Evolutionary conservation across 1,140 invertebrate species (phyloP), one percentile per base, ranked within the genome.

Genomic region (Chrysomallon squamiferum): DNA sequence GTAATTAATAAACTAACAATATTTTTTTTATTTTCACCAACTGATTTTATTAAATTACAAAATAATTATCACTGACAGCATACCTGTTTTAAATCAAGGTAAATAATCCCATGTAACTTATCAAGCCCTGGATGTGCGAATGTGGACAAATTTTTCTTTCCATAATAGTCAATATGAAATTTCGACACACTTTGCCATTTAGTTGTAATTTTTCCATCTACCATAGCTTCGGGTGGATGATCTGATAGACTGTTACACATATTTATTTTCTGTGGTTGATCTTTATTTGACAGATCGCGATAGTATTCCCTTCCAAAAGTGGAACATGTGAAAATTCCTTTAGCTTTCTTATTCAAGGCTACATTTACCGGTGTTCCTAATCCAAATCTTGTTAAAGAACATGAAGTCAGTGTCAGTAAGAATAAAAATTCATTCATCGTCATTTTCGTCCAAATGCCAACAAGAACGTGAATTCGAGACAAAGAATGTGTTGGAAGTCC

Each of bases 41-140:
- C n/a, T n/a, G n/a, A n/a, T n/a, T n/a, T n/a, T n/a, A n/a, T n/a
- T n/a, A n/a, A n/a, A n/a, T n/a, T n/a, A n/a, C n/a, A n/a, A n/a
- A n/a, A n/a, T n/a, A n/a, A n/a, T n/a, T n/a, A n/a, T n/a, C n/a
- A n/a, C n/a, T n/a, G n/a, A n/a, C n/a, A 27, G 2, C n/a, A 15
- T 27, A 54, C 50, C 50, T 54, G 50, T 54, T 27, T 54, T 25
- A 54, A 30, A 30, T 54, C 50, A 15, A 54, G n/a, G 7, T 54
- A 54, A 30, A 54, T 54, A 15, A 54, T 22, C 25, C 22, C 50
- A 54, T 54, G 13, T 27, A 54, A 29, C 15, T 54, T 20, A 27
- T 15, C 13, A 54, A 13, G 29, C 50, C 29, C 29, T 3, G 50
- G 50, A 20, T 15, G 29, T 25, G 50, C 25, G n/a, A 30, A 30